Evolutionary conservation across 2,113 vertebrate species (phyloP).

Genomic region (Cinclus mexicanus): DNA sequence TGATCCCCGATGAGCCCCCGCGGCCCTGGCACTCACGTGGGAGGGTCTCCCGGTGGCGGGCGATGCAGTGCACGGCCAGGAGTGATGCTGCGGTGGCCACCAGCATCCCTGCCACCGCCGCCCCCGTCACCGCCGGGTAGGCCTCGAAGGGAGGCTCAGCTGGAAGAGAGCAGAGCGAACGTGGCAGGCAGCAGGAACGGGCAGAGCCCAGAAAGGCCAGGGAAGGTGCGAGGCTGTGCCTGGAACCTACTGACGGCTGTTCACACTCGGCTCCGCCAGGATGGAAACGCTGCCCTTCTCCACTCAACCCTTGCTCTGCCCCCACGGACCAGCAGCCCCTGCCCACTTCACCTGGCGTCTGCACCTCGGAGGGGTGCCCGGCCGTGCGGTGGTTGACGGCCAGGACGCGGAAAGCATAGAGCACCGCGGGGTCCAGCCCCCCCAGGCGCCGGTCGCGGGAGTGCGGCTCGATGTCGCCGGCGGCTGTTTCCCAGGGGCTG

Average conservation of each 20-base stretch:
- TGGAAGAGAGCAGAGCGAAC: conserved; percentile 1
- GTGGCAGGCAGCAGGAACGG: not conserved
- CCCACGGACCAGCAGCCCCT: not conserved
- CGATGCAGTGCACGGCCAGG: not conserved
- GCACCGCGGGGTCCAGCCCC: conserved; percentile 78
- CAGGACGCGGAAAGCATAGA: conserved; percentile 83
- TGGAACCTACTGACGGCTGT: not conserved
- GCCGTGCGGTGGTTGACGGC: conserved; percentile 86
- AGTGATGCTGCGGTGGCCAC: not conserved
- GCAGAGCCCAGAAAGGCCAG: not conserved
- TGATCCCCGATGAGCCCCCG: fast-evolving
- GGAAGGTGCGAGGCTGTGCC: not conserved
- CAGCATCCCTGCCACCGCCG: conserved; percentile 7
- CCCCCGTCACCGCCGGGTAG: not conserved
- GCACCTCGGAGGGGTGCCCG: conserved; percentile 85
- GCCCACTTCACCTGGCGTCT: conserved; percentile 85
- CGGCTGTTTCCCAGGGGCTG: conserved; percentile 76
- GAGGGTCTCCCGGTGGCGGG: not conserved
- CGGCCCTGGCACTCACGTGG: not conserved
- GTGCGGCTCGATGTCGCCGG: conserved; percentile 77
- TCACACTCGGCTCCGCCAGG: fast-evolving
- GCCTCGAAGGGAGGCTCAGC: conserved; percentile 46
- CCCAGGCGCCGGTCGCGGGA: conserved; percentile 74
- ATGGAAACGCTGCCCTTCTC: not conserved
- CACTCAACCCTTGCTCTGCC: not conserved